Percentiles rank a stretch among this genome's conserved stretches.
Evolutionary conservation across 2,888 invertebrate species (phyloP).

Genomic region (Panorpa germanica): DNA sequence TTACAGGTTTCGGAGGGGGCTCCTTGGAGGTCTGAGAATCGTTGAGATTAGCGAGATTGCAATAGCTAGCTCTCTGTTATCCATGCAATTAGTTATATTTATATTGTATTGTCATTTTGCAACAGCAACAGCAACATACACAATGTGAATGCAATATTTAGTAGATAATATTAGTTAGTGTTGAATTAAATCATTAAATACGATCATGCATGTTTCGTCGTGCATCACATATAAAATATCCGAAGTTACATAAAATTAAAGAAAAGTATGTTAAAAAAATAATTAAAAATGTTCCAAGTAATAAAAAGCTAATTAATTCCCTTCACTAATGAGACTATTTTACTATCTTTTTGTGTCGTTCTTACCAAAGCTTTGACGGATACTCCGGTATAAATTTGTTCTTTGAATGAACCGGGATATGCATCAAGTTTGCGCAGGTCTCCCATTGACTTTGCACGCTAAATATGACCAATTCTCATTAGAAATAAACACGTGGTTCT

Average conservation of each 20-base stretch:
- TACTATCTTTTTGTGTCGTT: too few relatives aligned
- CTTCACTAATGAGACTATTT: not conserved
- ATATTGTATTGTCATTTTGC: not conserved
- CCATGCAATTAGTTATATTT: too few relatives aligned
- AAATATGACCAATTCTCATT: not conserved
- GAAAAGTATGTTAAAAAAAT: too few relatives aligned
- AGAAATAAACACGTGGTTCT: not conserved
- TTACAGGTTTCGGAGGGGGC: slow-evolving; percentile 7
- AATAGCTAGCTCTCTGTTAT: slow-evolving; percentile 19
- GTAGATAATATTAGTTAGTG: not conserved
- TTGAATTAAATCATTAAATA: slow-evolving; percentile 1
- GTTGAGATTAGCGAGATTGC: slow-evolving; percentile 16
- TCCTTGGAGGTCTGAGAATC: slow-evolving; percentile 11
- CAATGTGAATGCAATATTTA: not conserved
- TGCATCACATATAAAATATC: too few relatives aligned
- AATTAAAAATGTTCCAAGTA: too few relatives aligned
- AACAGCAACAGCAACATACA: not conserved
- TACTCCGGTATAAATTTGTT: slow-evolving; percentile 28
- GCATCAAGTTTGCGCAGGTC: slow-evolving; percentile 12
- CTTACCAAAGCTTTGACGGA: slow-evolving; percentile 43
- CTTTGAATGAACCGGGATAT: too few relatives aligned
- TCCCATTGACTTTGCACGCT: slow-evolving; percentile 15
- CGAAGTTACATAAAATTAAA: too few relatives aligned
- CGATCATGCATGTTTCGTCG: not conserved
- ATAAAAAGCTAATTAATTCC: too few relatives aligned